Evolutionary conservation across 2,888 invertebrate species (phyloP), one percentile per base, ranked within the genome.

Genomic region (Helobdella robusta): DNA sequence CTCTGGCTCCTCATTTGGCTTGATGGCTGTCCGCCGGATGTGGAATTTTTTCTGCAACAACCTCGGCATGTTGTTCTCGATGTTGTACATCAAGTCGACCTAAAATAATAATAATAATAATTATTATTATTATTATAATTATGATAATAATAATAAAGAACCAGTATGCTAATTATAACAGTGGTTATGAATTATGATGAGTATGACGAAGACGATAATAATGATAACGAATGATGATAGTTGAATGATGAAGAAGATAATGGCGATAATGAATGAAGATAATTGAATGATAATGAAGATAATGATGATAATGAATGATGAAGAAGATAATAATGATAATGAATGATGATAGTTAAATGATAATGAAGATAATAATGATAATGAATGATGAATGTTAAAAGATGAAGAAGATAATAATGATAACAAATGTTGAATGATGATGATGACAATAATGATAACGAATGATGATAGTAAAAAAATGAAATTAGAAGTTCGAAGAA

Each of bases 51-150:
- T 60, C 62, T 72, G 71, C 32, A 71, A 15, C n/a, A 68, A 72
- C 25, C 60, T 65, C 15, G 72, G 72, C 71, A 72, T 69, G 59
- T 66, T 71, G 67, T 70, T 72, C 63, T 72, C 72, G 20, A 71
- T 62, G 59, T 70, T 69, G 58, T 69, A 71, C 59, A 72, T 62
- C 54, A 72, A 60, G 32, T 72, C 72, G 18, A 72, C 71, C 72
- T 72, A 65, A 5, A 40, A 30, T 30, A 46, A 18, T n/a, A 20
- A 20, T 48, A 25, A n/a, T 48, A 15, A 25, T 11, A 1, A 8
- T 5, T 48, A 25, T 2, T 60, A 5, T 34, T 4, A 11, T 59
- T 28, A 35, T 28, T 30, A 18, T 5, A 30, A 30, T 3, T 2
- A 35, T 40, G 25, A 44, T 23, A 20, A 44, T 36, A 23, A 60